Evolutionary conservation across 2,797 vertebrate species (phyloP), one percentile per base, ranked within the genome.

Genomic region (Melanotaenia boesemani): DNA sequence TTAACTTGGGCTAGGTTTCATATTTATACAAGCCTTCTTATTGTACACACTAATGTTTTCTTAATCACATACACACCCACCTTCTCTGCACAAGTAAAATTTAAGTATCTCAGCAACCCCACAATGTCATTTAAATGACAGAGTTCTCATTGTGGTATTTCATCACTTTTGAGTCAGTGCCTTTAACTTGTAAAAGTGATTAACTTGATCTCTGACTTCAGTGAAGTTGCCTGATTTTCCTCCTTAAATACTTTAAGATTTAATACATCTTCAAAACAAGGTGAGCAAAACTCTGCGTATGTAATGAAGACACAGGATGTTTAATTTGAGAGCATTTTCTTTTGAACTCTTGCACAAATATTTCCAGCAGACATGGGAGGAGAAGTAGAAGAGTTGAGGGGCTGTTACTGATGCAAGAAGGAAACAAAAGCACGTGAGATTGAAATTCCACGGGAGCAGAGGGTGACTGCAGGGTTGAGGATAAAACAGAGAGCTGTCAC

Each of bases 401-500:
- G 56, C 36, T 58, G 28, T 30, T 54, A 61, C 32, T 71, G 70
- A 52, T 46, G 62, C 48, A 75, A 41, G 44, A 60, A 79, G 54
- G 82, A 82, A 77, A 81, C 63, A 74, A 73, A 79, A 80, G 70
- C 74, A 70, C 46, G 74, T 80, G 72, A 80, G 81, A 82, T 71
- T 84, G 76, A 90, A 89, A 88, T 88, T 91, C 84, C 80, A 75
- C 70, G 72, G 80, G 76, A 88, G 83, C 69, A 24, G 71, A 76
- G 82, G 74, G 80, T 81, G 85, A 76, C 57, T 67, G 76, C 70
- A 63, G 73, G 65, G 75, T 72, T 77, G 71, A 77, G 88, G 87
- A 92, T 90, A 64, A 91, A 92, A 86, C 83, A 37, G 81, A 81
- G 82, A 81, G 78, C 82, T 87, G 90, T 92, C 92, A 94, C 89